Evolutionary conservation across 1,140 invertebrate species (phyloP).

Genomic region (Rhopalosiphum padi): DNA sequence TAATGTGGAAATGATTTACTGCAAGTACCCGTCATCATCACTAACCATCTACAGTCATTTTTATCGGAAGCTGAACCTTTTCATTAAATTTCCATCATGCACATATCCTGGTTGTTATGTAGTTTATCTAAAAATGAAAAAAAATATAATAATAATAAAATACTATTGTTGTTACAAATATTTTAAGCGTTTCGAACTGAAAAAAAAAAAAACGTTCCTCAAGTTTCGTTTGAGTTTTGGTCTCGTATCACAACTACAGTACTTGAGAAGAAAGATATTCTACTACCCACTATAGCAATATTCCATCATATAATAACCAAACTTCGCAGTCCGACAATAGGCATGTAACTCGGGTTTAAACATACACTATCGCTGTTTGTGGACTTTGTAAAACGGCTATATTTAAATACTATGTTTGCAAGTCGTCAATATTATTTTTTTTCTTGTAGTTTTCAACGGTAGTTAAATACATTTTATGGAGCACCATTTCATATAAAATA

Average conservation of each 20-base stretch:
- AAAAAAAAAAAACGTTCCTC: background rate
- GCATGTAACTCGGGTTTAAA: background rate
- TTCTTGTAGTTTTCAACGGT: background rate
- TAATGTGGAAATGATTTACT: slow-evolving; percentile 56
- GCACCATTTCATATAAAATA: background rate
- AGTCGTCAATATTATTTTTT: background rate
- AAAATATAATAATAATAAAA: background rate
- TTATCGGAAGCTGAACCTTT: slow-evolving; percentile 35
- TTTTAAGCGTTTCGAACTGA: background rate
- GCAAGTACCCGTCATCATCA: slow-evolving; percentile 53
- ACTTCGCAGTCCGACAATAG: background rate
- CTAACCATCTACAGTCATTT: slow-evolving; percentile 46
- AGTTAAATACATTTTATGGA: background rate
- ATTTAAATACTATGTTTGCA: background rate
- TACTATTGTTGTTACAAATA: background rate
- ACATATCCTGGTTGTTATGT: slow-evolving; percentile 13
- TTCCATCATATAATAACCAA: background rate
- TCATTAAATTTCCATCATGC: slow-evolving; percentile 55
- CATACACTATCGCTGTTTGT: background rate
- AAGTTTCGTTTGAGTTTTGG: background rate
- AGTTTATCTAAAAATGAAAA: background rate
- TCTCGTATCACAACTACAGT: background rate
- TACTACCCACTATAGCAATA: background rate
- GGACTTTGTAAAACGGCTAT: background rate
- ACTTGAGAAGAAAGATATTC: background rate